phyloP scores from a whole-genome alignment of 2,113 vertebrate genomes.

The Charadrius vociferus region DNA sequence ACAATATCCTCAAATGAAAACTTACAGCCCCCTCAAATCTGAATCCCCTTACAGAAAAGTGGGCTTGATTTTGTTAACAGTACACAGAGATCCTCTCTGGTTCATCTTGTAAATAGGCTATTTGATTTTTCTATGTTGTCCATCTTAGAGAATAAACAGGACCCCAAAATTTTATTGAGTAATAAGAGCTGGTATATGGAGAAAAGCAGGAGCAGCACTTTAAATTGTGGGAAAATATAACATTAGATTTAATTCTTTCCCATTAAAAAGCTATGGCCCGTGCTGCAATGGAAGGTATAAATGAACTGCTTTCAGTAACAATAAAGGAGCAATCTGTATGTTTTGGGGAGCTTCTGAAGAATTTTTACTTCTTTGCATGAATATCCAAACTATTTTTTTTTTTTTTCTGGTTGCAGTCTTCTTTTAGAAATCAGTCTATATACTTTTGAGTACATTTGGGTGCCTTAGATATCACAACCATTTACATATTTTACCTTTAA shows the following conservation, averaged over 20 bases:
- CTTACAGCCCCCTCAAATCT: neutral
- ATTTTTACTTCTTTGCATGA: slow-evolving; percentile 3
- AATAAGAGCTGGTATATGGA: neutral
- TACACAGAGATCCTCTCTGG: neutral
- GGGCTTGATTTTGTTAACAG: neutral
- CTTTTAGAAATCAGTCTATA: neutral
- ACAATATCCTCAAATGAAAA: slow-evolving; percentile 1
- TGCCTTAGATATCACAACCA: slow-evolving; percentile 59
- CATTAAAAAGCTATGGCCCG: slow-evolving; percentile 24
- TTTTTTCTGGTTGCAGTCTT: neutral
- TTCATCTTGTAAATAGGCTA: neutral
- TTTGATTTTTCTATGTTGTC: neutral
- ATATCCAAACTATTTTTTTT: neutral
- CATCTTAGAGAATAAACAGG: neutral
- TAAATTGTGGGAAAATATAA: slow-evolving; percentile 23
- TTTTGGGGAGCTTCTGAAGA: slow-evolving; percentile 15
- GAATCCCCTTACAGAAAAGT: neutral
- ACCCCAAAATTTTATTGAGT: slow-evolving; percentile 23
- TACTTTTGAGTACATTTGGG: slow-evolving; percentile 9
- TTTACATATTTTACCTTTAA: slow-evolving; percentile 54
- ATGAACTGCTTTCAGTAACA: slow-evolving; percentile 35
- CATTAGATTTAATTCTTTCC: slow-evolving; percentile 26
- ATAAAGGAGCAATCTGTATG: neutral
- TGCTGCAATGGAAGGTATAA: slow-evolving; percentile 45
- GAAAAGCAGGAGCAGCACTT: slow-evolving; percentile 29